Evolutionary conservation across 2,113 vertebrate genomes (phyloP), one percentile per base, ranked within the genome.

Genomic region (Siphamia tubifer): DNA sequence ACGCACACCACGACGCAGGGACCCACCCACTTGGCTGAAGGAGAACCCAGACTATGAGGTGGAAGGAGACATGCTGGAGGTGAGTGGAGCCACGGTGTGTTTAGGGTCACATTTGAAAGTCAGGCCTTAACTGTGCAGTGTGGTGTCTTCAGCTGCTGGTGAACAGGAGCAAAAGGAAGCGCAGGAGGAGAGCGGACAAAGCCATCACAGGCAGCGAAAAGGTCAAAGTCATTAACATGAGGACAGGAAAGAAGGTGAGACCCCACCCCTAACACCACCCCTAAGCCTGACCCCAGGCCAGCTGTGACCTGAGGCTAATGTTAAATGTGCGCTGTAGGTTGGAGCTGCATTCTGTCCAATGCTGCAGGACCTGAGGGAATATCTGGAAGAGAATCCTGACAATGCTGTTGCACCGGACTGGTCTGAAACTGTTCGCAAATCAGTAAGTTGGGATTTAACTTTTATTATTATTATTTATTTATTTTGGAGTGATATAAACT

Each of bases 21-120:
- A 96, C 83, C 93, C 95, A 39, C 93, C 94, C 52, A 93, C 92
- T 40, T 97, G 95, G 95, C 89, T 97, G 77, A 95, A 96, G 84
- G 93, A 94, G 75, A 95, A 96, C 87, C 96, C 95, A 23, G 95
- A 95, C 44, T 97, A 95, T 36, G 93, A 95, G 68, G 94, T 96
- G 39, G 96, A 96, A 68, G 94, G 95, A 81, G 95, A 95, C 80
- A 95, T 95, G 90, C 77, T 97, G 83, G 94, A 94, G 90, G 96
- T 96, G n/a, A n/a, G n/a, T n/a, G n/a, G n/a, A n/a, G n/a, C n/a
- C n/a, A n/a, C n/a, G n/a, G n/a, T n/a, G n/a, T n/a, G n/a, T n/a
- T n/a, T n/a, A n/a, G n/a, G n/a, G n/a, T n/a, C n/a, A n/a, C n/a
- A n/a, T n/a, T n/a, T n/a, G n/a, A n/a, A n/a, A n/a, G n/a, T n/a